Base-by-base conservation (phyloP, 35 echinoderm and acorn worm genomes). In the Apostichopus californicus region DNA sequence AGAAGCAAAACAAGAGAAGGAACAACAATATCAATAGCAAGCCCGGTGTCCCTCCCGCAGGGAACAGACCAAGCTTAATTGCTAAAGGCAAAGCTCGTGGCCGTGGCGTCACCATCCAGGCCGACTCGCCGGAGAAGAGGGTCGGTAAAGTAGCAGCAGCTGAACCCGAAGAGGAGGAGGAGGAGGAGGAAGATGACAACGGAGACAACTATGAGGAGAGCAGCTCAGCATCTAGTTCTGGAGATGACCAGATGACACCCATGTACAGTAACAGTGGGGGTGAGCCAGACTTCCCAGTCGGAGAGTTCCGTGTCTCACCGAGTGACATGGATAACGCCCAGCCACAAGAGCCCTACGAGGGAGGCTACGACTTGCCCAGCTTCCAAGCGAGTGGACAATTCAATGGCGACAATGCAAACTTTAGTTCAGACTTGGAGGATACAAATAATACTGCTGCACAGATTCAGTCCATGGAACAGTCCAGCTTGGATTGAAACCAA, bases 281-380 rank as follows among this genome's bases (percentile, higher is more conserved):
- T 2, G 90, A 81, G 15, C 89, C 86, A 55, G 81, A 55, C 71
- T 86, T 92, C 26, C 93, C 90, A 5, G 89, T 95, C 20, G 93
- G 94, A 22, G 93, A 94, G 55, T 80, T 94, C 28, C 86, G 91
- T n/a, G 81, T 96, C 18, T 94, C 95, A n/a, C 93, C 93, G 2
- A 89, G 78, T 57, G 77, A 90, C 91, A 77, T 92, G 91, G 57
- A 89, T 24, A 68, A 34, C 52, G 55, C 73, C 13, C 93, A 94
- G 65, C 79, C 88, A 34, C 83, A 89, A 26, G 85, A 63, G 11
- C 78, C 63, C 86, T 94, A 97, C 77, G 84, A 97, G 73, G 95
- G 95, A 18, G 95, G 95, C 10, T 97, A 97, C 34, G 95, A 97
- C 56, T 84, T 97, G 34, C 95, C 95, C 23, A 68, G 22, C 61